Evolutionary conservation across 2,888 invertebrate genomes (phyloP).

Genomic region (Seira ritae): DNA sequence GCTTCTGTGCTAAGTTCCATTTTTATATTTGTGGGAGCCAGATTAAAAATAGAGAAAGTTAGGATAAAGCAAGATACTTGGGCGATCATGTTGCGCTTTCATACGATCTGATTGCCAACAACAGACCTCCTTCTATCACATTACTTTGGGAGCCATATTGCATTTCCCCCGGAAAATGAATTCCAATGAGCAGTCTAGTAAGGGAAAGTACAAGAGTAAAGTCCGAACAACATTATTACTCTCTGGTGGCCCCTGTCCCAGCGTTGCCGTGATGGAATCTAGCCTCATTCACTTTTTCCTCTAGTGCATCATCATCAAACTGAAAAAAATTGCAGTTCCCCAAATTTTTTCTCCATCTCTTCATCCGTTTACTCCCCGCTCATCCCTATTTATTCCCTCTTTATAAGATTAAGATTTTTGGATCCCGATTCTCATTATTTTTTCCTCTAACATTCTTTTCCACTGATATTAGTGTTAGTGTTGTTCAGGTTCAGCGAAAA

Average conservation of each 20-base stretch:
- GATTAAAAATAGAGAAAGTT: too few relatives aligned
- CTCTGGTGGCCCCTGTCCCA: neutral
- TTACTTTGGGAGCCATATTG: neutral
- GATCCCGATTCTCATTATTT: neutral
- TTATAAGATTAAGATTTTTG: neutral
- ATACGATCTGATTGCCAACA: neutral
- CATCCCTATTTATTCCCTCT: neutral
- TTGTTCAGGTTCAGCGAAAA: neutral
- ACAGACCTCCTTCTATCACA: neutral
- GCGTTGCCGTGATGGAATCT: constrained; percentile 38
- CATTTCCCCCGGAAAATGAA: neutral
- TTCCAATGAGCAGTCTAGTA: neutral
- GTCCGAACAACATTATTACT: neutral
- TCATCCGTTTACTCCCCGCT: neutral
- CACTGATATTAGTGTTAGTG: neutral
- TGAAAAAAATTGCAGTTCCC: neutral
- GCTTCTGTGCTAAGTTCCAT: too few relatives aligned
- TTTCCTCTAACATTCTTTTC: neutral
- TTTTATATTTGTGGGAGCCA: too few relatives aligned
- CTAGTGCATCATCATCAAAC: neutral
- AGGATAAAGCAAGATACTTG: too few relatives aligned
- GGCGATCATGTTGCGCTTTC: neutral
- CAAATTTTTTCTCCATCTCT: neutral
- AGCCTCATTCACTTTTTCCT: constrained; percentile 30
- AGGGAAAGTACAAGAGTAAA: neutral